Percentiles rank a stretch among this genome's conserved stretches.
Evolutionary conservation across 2,888 invertebrate genomes (phyloP).

Genomic region (Hermaeophaga mercurialis): DNA sequence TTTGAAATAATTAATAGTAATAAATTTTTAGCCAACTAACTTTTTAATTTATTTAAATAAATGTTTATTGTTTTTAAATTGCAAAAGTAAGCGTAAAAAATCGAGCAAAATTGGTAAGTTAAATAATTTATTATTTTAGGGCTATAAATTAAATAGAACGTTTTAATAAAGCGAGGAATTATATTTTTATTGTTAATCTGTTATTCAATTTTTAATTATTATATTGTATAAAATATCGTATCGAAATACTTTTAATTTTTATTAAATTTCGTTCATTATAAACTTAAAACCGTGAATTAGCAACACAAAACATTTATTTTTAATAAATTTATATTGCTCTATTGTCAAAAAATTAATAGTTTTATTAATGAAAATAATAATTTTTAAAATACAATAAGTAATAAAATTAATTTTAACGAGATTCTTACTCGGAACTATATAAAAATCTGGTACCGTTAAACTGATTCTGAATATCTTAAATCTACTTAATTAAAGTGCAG

Average conservation of each 20-base stretch:
- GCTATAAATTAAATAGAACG: not conserved
- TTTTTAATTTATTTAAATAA: no score
- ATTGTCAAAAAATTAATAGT: conserved; percentile 1
- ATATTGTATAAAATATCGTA: not conserved
- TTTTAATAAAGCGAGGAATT: not conserved
- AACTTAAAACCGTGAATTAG: not conserved
- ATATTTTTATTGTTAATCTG: conserved; percentile 1
- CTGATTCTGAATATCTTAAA: no score
- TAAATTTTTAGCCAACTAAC: no score
- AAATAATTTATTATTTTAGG: not conserved
- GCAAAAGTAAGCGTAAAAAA: no score
- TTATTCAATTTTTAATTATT: not conserved
- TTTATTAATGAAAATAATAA: not conserved
- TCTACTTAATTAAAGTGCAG: no score
- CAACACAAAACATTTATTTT: not conserved
- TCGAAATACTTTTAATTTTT: not conserved
- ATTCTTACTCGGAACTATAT: no score
- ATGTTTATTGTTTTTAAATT: no score
- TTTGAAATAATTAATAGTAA: no score
- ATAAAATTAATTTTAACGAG: not conserved
- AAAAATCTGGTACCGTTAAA: no score
- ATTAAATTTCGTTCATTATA: not conserved
- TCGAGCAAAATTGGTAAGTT: not conserved
- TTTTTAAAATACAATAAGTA: not conserved
- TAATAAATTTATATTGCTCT: not conserved